Evolutionary conservation across 2,888 invertebrate species (phyloP).

Genomic region (Agrotis clavis): DNA sequence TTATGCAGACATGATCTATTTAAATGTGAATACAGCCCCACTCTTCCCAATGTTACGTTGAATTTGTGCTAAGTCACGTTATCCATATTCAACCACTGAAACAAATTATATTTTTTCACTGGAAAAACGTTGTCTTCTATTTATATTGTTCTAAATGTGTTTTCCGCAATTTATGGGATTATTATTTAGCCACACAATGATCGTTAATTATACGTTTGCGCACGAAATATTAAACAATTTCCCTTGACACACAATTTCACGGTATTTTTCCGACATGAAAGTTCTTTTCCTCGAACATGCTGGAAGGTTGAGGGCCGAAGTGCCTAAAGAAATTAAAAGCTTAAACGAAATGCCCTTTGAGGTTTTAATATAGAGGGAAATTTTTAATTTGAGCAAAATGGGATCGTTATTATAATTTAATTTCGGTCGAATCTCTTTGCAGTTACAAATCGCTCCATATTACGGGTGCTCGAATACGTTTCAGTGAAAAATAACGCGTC

Average conservation of each 20-base stretch:
- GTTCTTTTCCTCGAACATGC: conserved; percentile 22
- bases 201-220: conserved; percentile 42
- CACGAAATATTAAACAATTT: conserved; percentile 29
- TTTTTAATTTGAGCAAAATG: conserved; percentile 42
- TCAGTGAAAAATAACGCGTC: conserved; percentile 49
- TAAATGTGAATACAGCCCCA: conserved; percentile 55
- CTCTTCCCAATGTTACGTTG: conserved; percentile 30
- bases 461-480: conserved; percentile 13
- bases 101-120: conserved; percentile 43
- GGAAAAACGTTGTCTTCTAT: conserved; percentile 26
- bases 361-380: conserved; percentile 44
- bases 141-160: conserved; percentile 15
- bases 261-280: conserved; percentile 33
- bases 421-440: conserved; percentile 43
- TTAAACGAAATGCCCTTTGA: conserved; percentile 41
- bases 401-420: conserved; percentile 51
- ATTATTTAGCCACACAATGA: conserved; percentile 34
- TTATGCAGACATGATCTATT: conserved; percentile 63
- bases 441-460: conserved; percentile 23
- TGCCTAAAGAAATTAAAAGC: conserved; percentile 48
- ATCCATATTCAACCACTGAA: conserved; percentile 39
- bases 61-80: conserved; percentile 58
- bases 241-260: conserved; percentile 22
- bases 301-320: conserved; percentile 36
- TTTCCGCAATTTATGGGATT: conserved; percentile 40